Base-by-base conservation (phyloP, 2,113 vertebrate species). In the Chloebia gouldiae region DNA sequence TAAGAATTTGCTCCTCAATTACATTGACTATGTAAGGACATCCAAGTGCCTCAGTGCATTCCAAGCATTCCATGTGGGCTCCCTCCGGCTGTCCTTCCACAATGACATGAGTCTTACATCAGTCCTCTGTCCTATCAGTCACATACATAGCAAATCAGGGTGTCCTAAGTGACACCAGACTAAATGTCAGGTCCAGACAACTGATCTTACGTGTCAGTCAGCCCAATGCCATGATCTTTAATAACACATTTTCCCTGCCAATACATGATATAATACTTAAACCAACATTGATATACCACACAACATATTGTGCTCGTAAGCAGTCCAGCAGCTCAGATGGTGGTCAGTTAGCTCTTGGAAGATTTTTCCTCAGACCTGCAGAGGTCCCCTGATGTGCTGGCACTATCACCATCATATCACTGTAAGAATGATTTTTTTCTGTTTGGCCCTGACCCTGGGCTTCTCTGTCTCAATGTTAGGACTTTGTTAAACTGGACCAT, bases 211-310 rank as follows among this genome's bases (percentile, higher is more conserved):
- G 6, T 51, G 15, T 49, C 51, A 87, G 21, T 63, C 61, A 64
- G 9, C 10, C 8, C 25, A 20, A 0, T 60, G 40, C 9, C 31
- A n/a, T 0, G 0, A 2, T 53, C n/a, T 65, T 61, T 30, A 73
- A 30, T 7, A 53, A 9, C 17, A 50, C 8, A 35, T 83, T 77
- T 49, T 56, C 17, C n/a, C 10, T 65, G 24, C 13, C 39, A 40
- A 13, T 28, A 14, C 7, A 31, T 1, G 1, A 5, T 30, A 7
- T 8, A 61, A 70, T 21, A 15, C 14, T 69, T 75, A 22, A 71
- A 15, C 7, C 35, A 87, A 22, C 17, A 24, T 15, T 56, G 54
- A 50, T 13, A 18, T 23, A 35, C 14, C 23, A 50, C 22, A 45
- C 27, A 44, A 30, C 37, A 50, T 60, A 16, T 18, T 68, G 33